These are phyloP conservation scores for Hippocampus guttulatus DNA, from an alignment of 2,113 vertebrate genomes.

Conservation along the genomic window DNA sequence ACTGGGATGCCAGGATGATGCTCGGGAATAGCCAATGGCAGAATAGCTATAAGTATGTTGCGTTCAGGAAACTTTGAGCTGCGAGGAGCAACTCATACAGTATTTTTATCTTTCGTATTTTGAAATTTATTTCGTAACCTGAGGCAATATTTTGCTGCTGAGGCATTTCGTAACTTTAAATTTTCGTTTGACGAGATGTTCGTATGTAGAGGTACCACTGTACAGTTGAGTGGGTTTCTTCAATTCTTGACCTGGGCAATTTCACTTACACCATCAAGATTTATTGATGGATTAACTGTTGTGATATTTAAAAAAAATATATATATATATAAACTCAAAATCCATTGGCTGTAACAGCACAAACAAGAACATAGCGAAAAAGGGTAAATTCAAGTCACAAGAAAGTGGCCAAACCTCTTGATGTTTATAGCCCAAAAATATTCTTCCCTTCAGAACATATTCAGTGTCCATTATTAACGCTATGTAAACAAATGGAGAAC, in stretches of 20 bases:
- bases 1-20: too few species aligned
- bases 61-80: too few species aligned
- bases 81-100: too few species aligned
- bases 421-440: not conserved
- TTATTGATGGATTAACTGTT: not conserved
- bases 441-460: constrained; percentile 4
- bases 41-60: too few species aligned
- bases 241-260: not conserved
- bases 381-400: too few species aligned
- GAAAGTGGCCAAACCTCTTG: not conserved
- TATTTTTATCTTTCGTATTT: too few species aligned
- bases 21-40: too few species aligned
- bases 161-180: not conserved
- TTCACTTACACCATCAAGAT: not conserved
- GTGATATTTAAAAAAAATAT: not conserved
- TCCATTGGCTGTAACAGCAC: not conserved
- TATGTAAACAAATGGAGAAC: constrained; percentile 14
- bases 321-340: too few species aligned
- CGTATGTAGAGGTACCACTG: not conserved
- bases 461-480: constrained; percentile 14
- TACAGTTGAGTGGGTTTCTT: not conserved
- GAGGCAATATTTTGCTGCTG: too few species aligned
- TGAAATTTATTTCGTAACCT: too few species aligned
- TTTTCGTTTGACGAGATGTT: too few species aligned
- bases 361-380: not conserved